Evolutionary conservation across 2,888 invertebrate genomes (phyloP).

Genomic region (Epiblema foenella): DNA sequence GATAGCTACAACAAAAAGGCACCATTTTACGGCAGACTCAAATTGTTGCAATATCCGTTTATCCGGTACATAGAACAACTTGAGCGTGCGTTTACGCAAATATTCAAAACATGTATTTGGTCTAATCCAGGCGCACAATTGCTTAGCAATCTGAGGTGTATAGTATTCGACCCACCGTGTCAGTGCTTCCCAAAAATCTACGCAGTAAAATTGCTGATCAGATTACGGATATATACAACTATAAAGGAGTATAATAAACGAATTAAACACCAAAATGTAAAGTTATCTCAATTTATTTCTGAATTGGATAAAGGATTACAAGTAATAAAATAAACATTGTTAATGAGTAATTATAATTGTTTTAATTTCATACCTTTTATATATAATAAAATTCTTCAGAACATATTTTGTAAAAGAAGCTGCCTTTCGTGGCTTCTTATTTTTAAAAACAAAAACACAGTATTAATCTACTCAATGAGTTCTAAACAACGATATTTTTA

Average conservation of each 20-base stretch:
- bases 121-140: constrained; percentile 9
- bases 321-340: background rate
- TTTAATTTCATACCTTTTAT: background rate
- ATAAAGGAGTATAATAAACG: constrained; percentile 14
- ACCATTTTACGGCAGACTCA: constrained; percentile 23
- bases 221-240: constrained; percentile 22
- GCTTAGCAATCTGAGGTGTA: constrained; percentile 2
- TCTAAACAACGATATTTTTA: too few relatives aligned
- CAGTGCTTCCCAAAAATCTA: constrained; percentile 24
- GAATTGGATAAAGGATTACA: background rate
- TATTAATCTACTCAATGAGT: too few relatives aligned
- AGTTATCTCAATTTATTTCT: constrained; percentile 3
- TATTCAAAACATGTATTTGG: constrained; percentile 12
- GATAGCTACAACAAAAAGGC: constrained; percentile 11
- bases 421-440: too few relatives aligned
- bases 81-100: constrained; percentile 9
- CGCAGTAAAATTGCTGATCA: constrained; percentile 18
- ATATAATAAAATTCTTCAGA: too few relatives aligned
- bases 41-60: constrained; percentile 21
- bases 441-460: too few relatives aligned
- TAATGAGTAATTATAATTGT: background rate
- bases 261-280: background rate
- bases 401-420: too few relatives aligned
- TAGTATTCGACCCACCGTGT: constrained; percentile 14
- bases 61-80: constrained; percentile 22